Base-by-base conservation (phyloP, 2,888 invertebrate genomes). In the Nebria salina region DNA sequence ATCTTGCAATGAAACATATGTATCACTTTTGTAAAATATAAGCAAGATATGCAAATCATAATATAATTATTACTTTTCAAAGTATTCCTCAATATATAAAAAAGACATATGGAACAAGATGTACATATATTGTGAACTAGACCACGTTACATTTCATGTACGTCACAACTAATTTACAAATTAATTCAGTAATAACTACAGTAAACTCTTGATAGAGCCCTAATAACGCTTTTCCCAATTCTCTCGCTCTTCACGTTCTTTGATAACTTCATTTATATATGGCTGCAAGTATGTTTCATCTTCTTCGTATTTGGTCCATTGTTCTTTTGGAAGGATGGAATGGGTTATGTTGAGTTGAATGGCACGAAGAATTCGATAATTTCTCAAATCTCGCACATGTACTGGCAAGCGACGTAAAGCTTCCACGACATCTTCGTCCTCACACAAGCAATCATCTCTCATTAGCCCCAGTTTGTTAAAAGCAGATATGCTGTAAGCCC, bases 251-350 rank as follows among this genome's bases (percentile, higher is more conserved):
- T 91, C 88, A 82, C 93, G 91, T 89, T 98, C 98, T 84, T 91
- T 92, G 83, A 91, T 89, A 0, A 98, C 96, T 90, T 97, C 94
- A 0, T 95, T 91, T 3, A 98, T 90, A 85, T 94, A 91, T 1
- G 97, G 96, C 83, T 92, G 90, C 82, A 98, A 91, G 88, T 98
- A 98, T 82, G 90, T 90, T 64, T 92, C 91, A 88, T 98, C 97
- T 88, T 97, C 95, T 87, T 98, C 97, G 83, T 91, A 93, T 87
- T 95, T 95, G 13, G 95, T 96, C 98, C 98, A 98, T 87, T 98
- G 93, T 70, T 95, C 94, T 88, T 97, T 94, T n/a, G 98, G 98
- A 68, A 98, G 90, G 86, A 95, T 89, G 42, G 90, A 91, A 86
- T 97, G 97, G 80, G 93, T 93, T 84, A 95, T 88, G 34, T 94